phyloP scores from a whole-genome alignment of 2,113 vertebrate species.

The Plotosus lineatus region DNA sequence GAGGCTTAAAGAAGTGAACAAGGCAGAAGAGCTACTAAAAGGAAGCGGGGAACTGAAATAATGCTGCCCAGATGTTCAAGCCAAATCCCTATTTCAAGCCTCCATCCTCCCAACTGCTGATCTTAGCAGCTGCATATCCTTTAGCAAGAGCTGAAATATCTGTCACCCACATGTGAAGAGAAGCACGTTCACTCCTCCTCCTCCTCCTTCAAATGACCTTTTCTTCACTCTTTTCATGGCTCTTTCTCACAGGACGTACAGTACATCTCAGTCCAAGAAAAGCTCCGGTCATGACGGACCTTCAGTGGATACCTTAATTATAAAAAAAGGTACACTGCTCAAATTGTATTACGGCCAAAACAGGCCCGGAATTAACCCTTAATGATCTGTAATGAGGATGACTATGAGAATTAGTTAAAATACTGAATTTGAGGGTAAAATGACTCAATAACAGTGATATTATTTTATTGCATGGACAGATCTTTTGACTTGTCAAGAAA shows the following conservation, averaged over 20 bases:
- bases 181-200: conserved; percentile 21
- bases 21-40: background rate
- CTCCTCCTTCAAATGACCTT: conserved; percentile 36
- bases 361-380: background rate
- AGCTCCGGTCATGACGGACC: background rate
- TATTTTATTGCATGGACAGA: no score
- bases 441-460: no score
- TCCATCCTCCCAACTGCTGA: conserved; percentile 22
- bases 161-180: conserved; percentile 65
- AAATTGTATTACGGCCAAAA: background rate
- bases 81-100: conserved; percentile 23
- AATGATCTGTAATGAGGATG: background rate
- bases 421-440: no score
- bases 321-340: background rate
- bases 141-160: conserved; percentile 54
- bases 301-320: background rate
- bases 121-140: conserved; percentile 60
- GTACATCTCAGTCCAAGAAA: background rate
- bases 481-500: no score
- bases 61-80: conserved; percentile 35
- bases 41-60: conserved; percentile 5
- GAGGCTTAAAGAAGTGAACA: background rate
- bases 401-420: no score
- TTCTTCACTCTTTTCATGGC: conserved; percentile 26
- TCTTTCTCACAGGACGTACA: background rate